phyloP scores from a whole-genome alignment of 1,140 invertebrate species.

The Ceratitis capitata region DNA sequence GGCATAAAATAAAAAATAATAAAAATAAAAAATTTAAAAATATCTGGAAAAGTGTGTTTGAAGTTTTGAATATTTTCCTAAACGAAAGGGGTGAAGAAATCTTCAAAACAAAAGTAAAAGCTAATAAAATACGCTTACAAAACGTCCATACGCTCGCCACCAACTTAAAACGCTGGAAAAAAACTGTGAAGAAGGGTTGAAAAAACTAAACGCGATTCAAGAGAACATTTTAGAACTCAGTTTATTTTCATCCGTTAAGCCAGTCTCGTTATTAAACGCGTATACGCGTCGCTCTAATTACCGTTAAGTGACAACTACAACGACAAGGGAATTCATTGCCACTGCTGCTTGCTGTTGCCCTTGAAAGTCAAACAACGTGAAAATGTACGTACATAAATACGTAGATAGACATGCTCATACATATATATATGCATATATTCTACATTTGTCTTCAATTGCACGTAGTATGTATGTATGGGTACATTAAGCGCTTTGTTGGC shows the following conservation, averaged over 20 bases:
- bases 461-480: not conserved
- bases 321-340: no score
- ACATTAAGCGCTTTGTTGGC: not conserved
- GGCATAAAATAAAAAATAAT: not conserved
- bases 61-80: not conserved
- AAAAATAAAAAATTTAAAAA: not conserved
- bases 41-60: not conserved
- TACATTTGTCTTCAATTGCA: not conserved
- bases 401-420: not conserved
- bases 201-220: not conserved
- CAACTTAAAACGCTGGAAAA: not conserved
- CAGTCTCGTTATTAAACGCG: not conserved
- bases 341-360: not conserved
- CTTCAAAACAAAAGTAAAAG: not conserved
- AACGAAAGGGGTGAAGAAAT: not conserved
- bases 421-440: not conserved
- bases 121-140: no score
- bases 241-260: not conserved
- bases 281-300: no score
- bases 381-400: conserved; percentile 3
- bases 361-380: not conserved
- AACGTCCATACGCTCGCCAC: no score
- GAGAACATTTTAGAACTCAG: not conserved
- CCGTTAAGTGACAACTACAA: not conserved
- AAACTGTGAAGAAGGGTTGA: not conserved